Evolutionary conservation across 2,797 vertebrate species (phyloP), one percentile per base, ranked within the genome.

Genomic region (Discoglossus pictus): DNA sequence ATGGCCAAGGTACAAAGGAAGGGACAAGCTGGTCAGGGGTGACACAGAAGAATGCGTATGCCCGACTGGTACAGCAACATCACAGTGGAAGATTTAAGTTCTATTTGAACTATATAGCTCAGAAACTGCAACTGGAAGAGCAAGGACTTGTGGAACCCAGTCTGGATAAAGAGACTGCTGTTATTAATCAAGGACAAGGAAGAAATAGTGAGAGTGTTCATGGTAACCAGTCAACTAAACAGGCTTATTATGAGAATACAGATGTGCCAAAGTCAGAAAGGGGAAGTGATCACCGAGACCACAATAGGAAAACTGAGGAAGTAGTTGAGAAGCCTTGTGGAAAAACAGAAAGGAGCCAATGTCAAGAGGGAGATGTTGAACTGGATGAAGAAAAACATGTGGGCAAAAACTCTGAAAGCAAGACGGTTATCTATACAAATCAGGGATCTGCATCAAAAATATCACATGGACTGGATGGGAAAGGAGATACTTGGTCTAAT

Each of bases 41-140:
- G 61, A 80, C 87, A 10, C 89, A 89, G 78, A 96, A 95, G 81
- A 92, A 93, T 0, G 92, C 92, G 2, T 94, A 94, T 0, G 80
- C 87, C 10, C 81, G 87, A 68, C 89, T 94, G 0, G 82, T 93
- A 53, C 90, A 89, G 7, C 92, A 93, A 75, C 92, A 95, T 73
- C 84, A 85, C 78, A 93, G 92, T 1, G 83, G 80, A 54, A 86
- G 90, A 23, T 93, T 93, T 79, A 86, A 73, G n/a, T 81, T 77
- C 16, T 94, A 90, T 52, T 39, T 92, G 24, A 89, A 90, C 25
- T 86, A 91, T 17, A 83, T 87, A 61, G 83, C 84, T 0, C 84
- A 87, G 79, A 86, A 89, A 65, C 73, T 83, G 70, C 80, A 83
- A 51, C 77, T 70, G 13, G 91, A 91, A 2, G 86, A 83, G 2